Evolutionary conservation across 1,140 invertebrate genomes (phyloP).

Genomic region (Aleiodes sp.): DNA sequence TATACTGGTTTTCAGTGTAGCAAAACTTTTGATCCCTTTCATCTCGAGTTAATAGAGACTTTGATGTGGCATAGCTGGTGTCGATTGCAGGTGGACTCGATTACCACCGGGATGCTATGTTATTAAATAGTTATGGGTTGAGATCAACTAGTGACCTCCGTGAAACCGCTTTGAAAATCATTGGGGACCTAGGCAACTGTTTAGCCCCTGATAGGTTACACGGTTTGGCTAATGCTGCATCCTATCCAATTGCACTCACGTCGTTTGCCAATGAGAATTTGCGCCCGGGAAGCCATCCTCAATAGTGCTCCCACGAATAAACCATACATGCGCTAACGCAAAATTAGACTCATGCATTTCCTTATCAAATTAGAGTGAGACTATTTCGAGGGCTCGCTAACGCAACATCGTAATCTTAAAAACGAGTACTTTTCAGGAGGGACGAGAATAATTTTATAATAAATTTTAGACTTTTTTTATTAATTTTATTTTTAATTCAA

Average conservation of each 20-base stretch:
- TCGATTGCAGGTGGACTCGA: slow-evolving; percentile 45
- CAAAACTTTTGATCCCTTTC: too few relatives aligned
- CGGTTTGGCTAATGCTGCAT: slow-evolving; percentile 4
- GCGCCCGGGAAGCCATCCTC: slow-evolving; percentile 24
- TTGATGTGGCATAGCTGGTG: slow-evolving; percentile 40
- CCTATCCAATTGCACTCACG: slow-evolving; percentile 27
- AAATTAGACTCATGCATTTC: neutral
- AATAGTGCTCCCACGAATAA: slow-evolving; percentile 32
- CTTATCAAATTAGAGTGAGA: neutral
- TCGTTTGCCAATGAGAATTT: slow-evolving; percentile 25
- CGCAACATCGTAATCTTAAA: too few relatives aligned
- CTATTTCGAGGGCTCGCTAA: too few relatives aligned
- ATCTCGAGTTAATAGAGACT: slow-evolving; percentile 46
- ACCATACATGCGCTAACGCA: neutral
- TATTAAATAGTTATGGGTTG: slow-evolving; percentile 51
- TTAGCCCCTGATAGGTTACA: slow-evolving; percentile 28
- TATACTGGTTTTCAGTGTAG: too few relatives aligned
- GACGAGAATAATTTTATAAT: too few relatives aligned
- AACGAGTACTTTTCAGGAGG: too few relatives aligned
- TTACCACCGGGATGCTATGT: slow-evolving; percentile 37
- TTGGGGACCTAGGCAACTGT: neutral
- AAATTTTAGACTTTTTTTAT: too few relatives aligned
- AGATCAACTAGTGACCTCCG: slow-evolving; percentile 14
- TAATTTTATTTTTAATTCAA: too few relatives aligned
- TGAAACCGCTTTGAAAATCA: slow-evolving; percentile 15